Conservation (phyloP, 2,113 vertebrate genomes). For the Solea senegalensis region DNA sequence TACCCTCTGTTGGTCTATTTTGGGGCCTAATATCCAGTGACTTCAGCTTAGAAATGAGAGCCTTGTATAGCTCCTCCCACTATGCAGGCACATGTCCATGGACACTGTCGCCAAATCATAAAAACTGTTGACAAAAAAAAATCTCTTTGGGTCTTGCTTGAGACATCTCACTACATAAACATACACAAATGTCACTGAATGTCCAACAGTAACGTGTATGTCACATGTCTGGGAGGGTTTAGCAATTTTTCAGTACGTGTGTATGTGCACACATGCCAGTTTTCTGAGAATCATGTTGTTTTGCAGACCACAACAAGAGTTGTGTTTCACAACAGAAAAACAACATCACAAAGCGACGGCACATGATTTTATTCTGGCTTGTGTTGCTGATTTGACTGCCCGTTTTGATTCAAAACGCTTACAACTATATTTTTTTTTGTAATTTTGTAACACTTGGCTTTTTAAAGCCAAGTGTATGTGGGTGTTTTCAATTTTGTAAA, state of each 20-base stretch:
- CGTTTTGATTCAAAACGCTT: neutral
- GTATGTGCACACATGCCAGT: neutral
- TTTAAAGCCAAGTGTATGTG: neutral
- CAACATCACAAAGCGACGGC: conserved; percentile 1
- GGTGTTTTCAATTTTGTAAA: too few species aligned
- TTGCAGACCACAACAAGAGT: neutral
- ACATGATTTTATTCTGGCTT: conserved; percentile 14
- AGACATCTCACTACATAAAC: conserved; percentile 36
- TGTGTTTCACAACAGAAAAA: neutral
- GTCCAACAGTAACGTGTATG: neutral
- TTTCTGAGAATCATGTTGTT: conserved; percentile 14
- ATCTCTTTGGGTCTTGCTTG: conserved; percentile 26
- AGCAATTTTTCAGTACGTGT: neutral
- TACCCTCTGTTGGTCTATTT: conserved; percentile 81
- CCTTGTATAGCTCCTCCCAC: conserved; percentile 57
- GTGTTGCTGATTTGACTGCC: conserved; percentile 23
- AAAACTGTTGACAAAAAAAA: conserved; percentile 68
- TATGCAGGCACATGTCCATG: conserved; percentile 60
- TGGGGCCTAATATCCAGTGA: conserved; percentile 77
- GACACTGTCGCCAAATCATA: conserved; percentile 51
- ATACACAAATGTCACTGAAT: conserved; percentile 6
- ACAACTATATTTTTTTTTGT: neutral
- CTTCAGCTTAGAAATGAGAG: conserved; percentile 72
- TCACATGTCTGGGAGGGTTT: neutral
- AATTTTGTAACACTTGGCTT: neutral